phyloP scores from a whole-genome alignment of 2,888 invertebrate genomes.

The Oithona nana region DNA sequence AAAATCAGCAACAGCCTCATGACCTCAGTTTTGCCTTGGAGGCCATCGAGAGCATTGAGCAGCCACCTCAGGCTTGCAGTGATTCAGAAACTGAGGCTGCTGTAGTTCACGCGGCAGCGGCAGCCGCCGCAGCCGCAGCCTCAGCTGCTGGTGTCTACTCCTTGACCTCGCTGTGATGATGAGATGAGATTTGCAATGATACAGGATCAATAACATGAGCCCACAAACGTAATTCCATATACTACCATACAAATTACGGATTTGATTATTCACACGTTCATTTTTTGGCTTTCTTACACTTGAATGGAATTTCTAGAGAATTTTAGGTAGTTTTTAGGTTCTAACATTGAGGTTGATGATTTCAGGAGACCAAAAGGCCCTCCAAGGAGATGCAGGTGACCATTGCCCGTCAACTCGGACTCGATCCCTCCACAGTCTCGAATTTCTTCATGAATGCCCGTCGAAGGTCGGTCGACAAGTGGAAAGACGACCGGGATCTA shows the following conservation, averaged over 20 bases:
- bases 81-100: no score
- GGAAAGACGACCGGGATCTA: conserved; percentile 58
- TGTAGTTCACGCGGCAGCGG: no score
- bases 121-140: conserved; percentile 17
- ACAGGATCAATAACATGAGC: no score
- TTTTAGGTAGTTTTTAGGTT: no score
- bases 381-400: conserved; percentile 99
- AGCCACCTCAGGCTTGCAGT: conserved; percentile 17
- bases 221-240: no score
- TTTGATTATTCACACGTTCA: not conserved
- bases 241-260: not conserved
- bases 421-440: conserved; percentile 92
- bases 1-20: not conserved
- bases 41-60: conserved; percentile 19
- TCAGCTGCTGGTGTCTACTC: not conserved
- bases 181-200: no score
- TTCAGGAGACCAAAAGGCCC: conserved; percentile 86
- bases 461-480: conserved; percentile 66
- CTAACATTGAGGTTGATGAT: no score
- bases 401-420: conserved; percentile 84
- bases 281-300: not conserved
- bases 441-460: conserved; percentile 99
- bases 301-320: no score
- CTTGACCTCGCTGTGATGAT: not conserved
- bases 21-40: conserved; percentile 15